Evolutionary conservation across 2,113 vertebrate species (phyloP).

Genomic region (Callocephalon fimbriatum): DNA sequence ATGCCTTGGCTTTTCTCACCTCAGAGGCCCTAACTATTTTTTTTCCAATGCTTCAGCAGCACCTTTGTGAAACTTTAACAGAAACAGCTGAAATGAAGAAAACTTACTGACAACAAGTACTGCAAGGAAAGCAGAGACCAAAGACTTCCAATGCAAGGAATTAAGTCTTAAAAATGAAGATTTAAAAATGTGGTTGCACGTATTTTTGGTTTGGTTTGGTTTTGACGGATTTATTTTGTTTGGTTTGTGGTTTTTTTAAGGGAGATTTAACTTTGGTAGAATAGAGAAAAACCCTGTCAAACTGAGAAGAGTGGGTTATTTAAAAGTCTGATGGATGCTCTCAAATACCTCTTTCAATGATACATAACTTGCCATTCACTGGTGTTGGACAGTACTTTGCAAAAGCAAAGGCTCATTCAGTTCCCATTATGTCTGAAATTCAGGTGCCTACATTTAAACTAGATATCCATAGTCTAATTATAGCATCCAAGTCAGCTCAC

Average conservation of each 20-base stretch:
- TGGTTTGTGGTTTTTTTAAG: neutral
- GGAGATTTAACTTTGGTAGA: neutral
- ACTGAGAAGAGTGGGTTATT: neutral
- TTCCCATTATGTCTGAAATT: neutral
- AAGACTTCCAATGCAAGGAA: neutral
- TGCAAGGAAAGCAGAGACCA: neutral
- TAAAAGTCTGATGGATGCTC: neutral
- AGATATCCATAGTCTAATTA: neutral
- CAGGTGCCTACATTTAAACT: neutral
- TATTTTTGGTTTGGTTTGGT: neutral
- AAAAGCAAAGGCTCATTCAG: neutral
- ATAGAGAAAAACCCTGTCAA: neutral
- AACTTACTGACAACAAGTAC: neutral
- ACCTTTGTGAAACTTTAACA: neutral
- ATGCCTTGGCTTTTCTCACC: conserved; percentile 1
- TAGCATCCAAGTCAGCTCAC: neutral
- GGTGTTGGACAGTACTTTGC: neutral
- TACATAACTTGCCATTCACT: neutral
- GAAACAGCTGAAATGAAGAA: neutral
- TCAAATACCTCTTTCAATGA: neutral
- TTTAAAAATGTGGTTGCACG: neutral
- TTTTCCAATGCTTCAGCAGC: neutral
- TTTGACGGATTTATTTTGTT: fast-evolving
- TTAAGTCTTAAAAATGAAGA: neutral
- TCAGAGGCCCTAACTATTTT: neutral